Base-by-base conservation (phyloP, 64 coral and sea anemone species). In the Pocillopora verrucosa region DNA sequence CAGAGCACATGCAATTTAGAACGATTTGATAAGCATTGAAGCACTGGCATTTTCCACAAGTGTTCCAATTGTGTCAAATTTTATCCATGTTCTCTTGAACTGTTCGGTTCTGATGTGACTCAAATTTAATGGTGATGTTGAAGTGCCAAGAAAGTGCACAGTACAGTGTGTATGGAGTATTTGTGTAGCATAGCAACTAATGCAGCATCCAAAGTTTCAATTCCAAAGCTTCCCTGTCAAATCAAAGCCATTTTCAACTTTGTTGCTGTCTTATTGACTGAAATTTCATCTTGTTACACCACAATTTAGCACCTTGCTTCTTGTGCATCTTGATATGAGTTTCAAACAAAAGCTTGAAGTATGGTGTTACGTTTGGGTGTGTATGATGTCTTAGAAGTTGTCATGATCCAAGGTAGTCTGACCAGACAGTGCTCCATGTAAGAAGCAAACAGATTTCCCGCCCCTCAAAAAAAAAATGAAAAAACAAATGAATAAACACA, bases 241-340 rank as follows among this genome's bases (percentile, higher is more conserved):
- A 30, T 79, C 20, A 79, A 79, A 79, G 56, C 77, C 77, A 79
- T 58, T 60, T 79, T 45, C 26, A 17, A 79, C 0, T 79, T 60
- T 34, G 11, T 79, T 59, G 57, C 36, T 20, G 17, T 20, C n/a
- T 5, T 79, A 30, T 30, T 30, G 0, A 30, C 30, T 30, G 30
- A 30, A 30, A 30, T 20, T 59, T 79, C 19, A 79, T 60, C 57
- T 59, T 57, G 11, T 56, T 1, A 58, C 38, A 79, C 75, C 75
- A 56, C 37, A 77, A 70, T 70, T 70, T n/a, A 70, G 9, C 67
- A 70, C 10, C 20, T 7, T 70, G 19, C 67, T 11, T 70, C 67
- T 70, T 24, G n/a, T 2, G 7, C 20, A 70, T 70, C 1, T n/a
- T n/a, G 7, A 24, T 24, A 1, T 70, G 20, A 70, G 22, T n/a